Base-by-base conservation (phyloP, 1,140 invertebrate genomes). In the Drosophila pachea region DNA sequence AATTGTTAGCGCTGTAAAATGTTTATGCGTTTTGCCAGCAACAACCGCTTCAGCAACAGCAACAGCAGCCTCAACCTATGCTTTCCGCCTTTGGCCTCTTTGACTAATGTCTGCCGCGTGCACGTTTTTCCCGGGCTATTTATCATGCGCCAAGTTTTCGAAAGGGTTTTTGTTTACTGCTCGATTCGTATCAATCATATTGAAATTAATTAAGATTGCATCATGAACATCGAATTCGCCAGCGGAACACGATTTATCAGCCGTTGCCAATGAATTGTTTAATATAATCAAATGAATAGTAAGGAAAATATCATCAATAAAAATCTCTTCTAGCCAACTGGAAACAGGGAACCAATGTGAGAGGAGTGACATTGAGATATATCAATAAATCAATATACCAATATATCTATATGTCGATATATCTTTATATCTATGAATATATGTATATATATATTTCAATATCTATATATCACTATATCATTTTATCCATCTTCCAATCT, bases 1-100 rank as follows among this genome's bases (percentile, higher is more conserved):
- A 86, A 86, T 86, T 86, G 82, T 86, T 86, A 77, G 74, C 45
- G 73, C 77, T 84, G 76, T 86, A 81, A 86, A 86, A 81, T 81
- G 79, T 74, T 83, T 84, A 83, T 83, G 79, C 76, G 81, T 79
- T 84, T 79, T 83, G 65, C 61, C 79, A 68, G 31, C 50, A 40
- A 55, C 65, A 54, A 48, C 22, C 1, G 22, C 22, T 22, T 22
- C 22, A 22, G 22, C 48, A 60, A 68, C 65, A 60, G 62, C 62
- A 52, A 66, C 40, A 63, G 78, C 67, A 22, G 22, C 22, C 22
- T 22, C 22, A 22, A 22, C 22, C 22, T 22, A 22, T 22, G 22
- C 22, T 22, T 22, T 22, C 75, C 76, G 54, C 79, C 75, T 47
- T 78, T 84, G 73, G 68, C 76, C 81, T 60, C 76, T 81, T 86